A percentile compares a stretch with the other conserved stretches of the same genome.
phyloP scores from a whole-genome alignment of 2,888 invertebrate genomes.

The Yponomeuta cagnagella region DNA sequence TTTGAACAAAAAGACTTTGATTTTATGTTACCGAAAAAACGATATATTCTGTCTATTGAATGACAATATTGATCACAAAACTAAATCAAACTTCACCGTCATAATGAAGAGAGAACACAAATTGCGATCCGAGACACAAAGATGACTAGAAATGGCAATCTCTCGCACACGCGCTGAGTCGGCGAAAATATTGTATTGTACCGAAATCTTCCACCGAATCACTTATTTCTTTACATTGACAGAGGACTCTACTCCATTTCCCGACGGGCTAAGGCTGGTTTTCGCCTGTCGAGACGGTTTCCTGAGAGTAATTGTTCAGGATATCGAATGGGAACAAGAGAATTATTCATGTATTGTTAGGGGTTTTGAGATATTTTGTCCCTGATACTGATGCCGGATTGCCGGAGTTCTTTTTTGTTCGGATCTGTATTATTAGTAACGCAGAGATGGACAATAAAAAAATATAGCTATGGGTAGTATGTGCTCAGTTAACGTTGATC shows the following conservation, averaged over 20 bases:
- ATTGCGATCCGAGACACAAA: neutral
- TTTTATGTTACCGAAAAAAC: too few relatives aligned
- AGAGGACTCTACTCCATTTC: neutral
- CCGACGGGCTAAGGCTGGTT: neutral
- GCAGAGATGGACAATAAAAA: too few relatives aligned
- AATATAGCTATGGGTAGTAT: too few relatives aligned
- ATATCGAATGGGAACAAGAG: constrained; percentile 11
- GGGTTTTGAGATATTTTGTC: constrained; percentile 11
- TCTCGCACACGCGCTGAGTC: constrained; percentile 3
- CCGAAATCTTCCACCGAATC: constrained; percentile 7
- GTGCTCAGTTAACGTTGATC: too few relatives aligned
- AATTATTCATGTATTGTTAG: constrained; percentile 10
- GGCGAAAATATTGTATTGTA: constrained; percentile 12
- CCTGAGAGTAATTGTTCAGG: constrained; percentile 10
- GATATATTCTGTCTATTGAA: neutral
- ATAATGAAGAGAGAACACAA: constrained; percentile 1
- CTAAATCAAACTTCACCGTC: neutral
- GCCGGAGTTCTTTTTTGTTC: neutral
- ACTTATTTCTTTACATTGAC: neutral
- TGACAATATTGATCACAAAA: neutral
- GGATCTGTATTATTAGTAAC: neutral
- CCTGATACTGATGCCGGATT: neutral
- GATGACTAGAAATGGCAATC: constrained; percentile 2
- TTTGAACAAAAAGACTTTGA: too few relatives aligned
- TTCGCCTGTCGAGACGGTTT: neutral